phyloP scores from a whole-genome alignment of 2,797 vertebrate genomes.

The Hypotaenidia okinawae region DNA sequence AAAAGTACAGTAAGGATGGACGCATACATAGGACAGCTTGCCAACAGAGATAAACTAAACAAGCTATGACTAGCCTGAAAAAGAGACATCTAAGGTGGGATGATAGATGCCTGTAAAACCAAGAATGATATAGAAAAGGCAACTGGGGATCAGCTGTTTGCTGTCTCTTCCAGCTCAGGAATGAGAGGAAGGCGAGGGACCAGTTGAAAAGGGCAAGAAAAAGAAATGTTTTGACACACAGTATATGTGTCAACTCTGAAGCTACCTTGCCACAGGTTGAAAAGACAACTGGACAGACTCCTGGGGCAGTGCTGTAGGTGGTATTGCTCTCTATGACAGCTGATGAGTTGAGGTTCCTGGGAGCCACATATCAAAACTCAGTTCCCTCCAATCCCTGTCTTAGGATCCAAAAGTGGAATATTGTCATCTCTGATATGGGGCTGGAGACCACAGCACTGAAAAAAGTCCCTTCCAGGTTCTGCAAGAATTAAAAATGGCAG shows the following conservation, averaged over 20 bases:
- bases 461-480: neutral
- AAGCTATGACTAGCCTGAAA: neutral
- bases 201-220: neutral
- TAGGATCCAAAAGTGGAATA: neutral
- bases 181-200: neutral
- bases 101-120: neutral
- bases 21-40: neutral
- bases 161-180: neutral
- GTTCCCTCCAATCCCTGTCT: neutral
- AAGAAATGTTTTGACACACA: neutral
- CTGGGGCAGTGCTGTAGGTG: neutral
- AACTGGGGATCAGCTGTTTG: accelerated
- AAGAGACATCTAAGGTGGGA: neutral
- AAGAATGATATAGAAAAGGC: neutral
- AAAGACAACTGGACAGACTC: neutral
- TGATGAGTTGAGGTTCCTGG: neutral
- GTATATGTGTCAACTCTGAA: neutral
- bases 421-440: neutral
- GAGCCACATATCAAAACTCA: neutral
- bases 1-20: neutral
- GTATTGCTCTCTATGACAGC: neutral
- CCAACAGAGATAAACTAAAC: neutral
- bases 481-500: neutral
- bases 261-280: neutral
- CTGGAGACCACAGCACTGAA: neutral